These are phyloP conservation scores for Meleagris gallopavo DNA, from an alignment of 2,113 vertebrate species.

Conservation along the genomic window DNA sequence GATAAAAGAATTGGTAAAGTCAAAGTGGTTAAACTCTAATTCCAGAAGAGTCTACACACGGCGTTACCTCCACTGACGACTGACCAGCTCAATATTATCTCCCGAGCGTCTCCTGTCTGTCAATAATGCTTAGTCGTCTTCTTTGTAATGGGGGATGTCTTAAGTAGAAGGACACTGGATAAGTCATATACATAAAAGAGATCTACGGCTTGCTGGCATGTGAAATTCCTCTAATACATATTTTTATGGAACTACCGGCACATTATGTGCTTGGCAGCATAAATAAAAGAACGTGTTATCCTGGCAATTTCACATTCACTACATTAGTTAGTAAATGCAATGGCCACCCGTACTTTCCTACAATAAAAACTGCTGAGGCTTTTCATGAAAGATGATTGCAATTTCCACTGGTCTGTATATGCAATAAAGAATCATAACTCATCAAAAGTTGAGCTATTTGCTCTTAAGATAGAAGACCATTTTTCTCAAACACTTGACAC, in stretches of 20 bases:
- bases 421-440: slow-evolving; percentile 72
- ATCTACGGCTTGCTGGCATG: slow-evolving; percentile 57
- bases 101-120: not conserved
- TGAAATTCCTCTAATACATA: slow-evolving; percentile 65
- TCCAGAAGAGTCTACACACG: not conserved
- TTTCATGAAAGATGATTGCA: slow-evolving; percentile 78
- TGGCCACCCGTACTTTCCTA: slow-evolving; percentile 52
- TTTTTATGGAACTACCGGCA: slow-evolving; percentile 56
- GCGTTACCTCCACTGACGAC: not conserved
- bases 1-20: not conserved
- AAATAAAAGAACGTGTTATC: slow-evolving; percentile 70
- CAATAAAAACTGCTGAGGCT: slow-evolving; percentile 71
- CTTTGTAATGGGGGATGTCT: slow-evolving; percentile 3
- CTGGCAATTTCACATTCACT: slow-evolving; percentile 65
- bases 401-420: slow-evolving; percentile 72
- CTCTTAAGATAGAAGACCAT: slow-evolving; percentile 70
- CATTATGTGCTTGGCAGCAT: slow-evolving; percentile 67
- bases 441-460: slow-evolving; percentile 78
- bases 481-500: slow-evolving; percentile 60
- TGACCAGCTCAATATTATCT: not conserved
- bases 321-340: slow-evolving; percentile 71
- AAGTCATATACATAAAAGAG: slow-evolving; percentile 56
- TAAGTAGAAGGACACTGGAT: slow-evolving; percentile 56
- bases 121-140: not conserved
- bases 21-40: not conserved